These are phyloP conservation scores for Penaeus monodon DNA, from an alignment of 2,888 invertebrate genomes.

Conservation along the genomic window DNA sequence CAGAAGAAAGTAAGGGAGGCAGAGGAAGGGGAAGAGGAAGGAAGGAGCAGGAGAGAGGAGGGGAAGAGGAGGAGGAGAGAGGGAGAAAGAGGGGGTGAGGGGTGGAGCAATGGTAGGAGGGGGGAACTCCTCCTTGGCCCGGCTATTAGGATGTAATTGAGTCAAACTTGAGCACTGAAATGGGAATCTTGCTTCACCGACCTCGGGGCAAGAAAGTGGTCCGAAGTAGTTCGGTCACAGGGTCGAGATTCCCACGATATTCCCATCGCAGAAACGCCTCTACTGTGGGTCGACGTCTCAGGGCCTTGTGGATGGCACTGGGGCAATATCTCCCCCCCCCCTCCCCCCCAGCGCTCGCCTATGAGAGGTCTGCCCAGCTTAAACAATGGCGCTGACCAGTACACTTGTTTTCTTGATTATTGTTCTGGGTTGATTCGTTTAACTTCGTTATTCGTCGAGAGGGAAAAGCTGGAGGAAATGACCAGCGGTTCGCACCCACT, in stretches of 20 bases:
- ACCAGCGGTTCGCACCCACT: no score
- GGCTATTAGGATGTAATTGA: conserved; percentile 51
- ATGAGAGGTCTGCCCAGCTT: conserved; percentile 21
- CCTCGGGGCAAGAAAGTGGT: conserved; percentile 1
- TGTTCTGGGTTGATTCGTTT: conserved; percentile 25
- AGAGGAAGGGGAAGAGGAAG: neutral
- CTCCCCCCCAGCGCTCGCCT: neutral
- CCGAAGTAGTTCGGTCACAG: neutral
- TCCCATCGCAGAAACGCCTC: neutral
- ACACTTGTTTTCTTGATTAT: conserved; percentile 43
- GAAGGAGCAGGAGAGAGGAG: no score
- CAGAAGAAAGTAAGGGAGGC: neutral
- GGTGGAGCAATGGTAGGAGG: neutral
- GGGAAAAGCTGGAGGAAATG: neutral
- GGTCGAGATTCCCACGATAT: neutral
- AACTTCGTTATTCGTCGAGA: conserved; percentile 31
- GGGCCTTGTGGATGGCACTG: conserved; percentile 4
- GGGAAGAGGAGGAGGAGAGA: no score
- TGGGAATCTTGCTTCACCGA: conserved; percentile 37
- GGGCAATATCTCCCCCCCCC: neutral
- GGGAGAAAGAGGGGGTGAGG: no score
- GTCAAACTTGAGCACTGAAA: conserved; percentile 55
- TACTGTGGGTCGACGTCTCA: neutral
- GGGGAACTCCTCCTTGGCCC: conserved; percentile 8
- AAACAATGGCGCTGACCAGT: conserved; percentile 42